Conservation (phyloP, 2,888 invertebrate species). For the Leptarthrus brevirostris region DNA sequence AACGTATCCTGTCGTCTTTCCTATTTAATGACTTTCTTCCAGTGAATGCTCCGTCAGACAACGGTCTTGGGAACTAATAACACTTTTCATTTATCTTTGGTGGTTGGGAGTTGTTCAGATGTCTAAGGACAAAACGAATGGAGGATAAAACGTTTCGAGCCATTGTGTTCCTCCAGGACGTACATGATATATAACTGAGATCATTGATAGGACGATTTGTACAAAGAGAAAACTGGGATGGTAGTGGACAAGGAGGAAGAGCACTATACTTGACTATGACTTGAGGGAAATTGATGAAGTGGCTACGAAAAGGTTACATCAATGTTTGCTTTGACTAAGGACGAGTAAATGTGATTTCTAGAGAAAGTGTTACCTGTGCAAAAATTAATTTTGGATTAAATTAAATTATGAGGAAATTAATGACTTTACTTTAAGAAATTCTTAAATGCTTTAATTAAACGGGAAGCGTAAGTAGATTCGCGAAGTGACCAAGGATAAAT, state of each 20-base stretch:
- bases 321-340: background rate
- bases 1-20: slow-evolving; percentile 17
- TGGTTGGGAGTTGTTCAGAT: background rate
- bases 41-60: slow-evolving; percentile 30
- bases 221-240: background rate
- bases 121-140: slow-evolving; percentile 15
- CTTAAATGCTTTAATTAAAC: no score
- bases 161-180: background rate
- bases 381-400: no score
- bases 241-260: background rate
- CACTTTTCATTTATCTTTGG: slow-evolving; percentile 4
- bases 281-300: slow-evolving; percentile 9
- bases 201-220: slow-evolving; percentile 18
- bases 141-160: background rate
- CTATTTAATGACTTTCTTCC: slow-evolving; percentile 19
- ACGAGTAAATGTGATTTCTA: no score
- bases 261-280: background rate
- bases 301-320: slow-evolving; percentile 1
- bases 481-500: background rate
- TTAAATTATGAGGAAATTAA: no score
- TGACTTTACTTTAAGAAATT: no score
- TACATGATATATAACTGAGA: background rate
- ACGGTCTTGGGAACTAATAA: slow-evolving; percentile 27
- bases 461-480: background rate
- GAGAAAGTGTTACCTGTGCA: no score